Evolutionary conservation across 2,888 invertebrate species (phyloP), one percentile per base, ranked within the genome.

Genomic region (Zhuqinia jingwanae): DNA sequence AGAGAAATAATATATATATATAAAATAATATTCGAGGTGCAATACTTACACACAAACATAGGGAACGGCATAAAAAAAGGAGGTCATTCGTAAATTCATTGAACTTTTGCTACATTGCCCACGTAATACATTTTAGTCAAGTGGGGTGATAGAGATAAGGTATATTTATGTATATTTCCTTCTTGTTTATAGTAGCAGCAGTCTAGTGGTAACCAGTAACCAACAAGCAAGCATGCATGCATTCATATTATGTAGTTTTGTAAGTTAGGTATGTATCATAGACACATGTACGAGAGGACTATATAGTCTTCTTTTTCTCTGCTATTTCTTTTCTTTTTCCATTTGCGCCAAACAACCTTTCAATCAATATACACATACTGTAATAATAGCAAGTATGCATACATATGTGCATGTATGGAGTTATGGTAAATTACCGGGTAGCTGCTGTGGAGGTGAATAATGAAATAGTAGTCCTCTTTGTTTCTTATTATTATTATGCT

Each of bases 61-160:
- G n/a, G n/a, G 45, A 76, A 80, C 27, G 77, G 80, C 70, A 76
- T 79, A 87, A 84, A 81, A n/a, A 81, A 87, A 80, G 80, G 78
- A 87, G 83, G 83, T 86, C 86, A 86, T 81, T 86, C 86, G 76
- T 81, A 86, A 86, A 86, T 86, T 86, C 86, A 86, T 86, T 86
- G 86, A 86, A 86, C 86, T 86, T 86, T 81, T 68, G 76, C 86
- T 77, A 77, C 77, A 81, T 86, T 76, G 68, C 77, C 81, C 81
- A 86, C 81, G 76, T 86, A 83, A 65, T 83, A 83, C 76, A 83
- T 83, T 76, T 83, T 45, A 27, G 63, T 76, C 63, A 83, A 83
- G 63, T 83, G 53, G 53, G 42, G 75, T 75, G 36, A 30, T 56
- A 30, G 17, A 53, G 82, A 83, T 83, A 83, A 76, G 63, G 65